Conservation (phyloP, 2,888 invertebrate genomes). For the Aquatica leii region DNA sequence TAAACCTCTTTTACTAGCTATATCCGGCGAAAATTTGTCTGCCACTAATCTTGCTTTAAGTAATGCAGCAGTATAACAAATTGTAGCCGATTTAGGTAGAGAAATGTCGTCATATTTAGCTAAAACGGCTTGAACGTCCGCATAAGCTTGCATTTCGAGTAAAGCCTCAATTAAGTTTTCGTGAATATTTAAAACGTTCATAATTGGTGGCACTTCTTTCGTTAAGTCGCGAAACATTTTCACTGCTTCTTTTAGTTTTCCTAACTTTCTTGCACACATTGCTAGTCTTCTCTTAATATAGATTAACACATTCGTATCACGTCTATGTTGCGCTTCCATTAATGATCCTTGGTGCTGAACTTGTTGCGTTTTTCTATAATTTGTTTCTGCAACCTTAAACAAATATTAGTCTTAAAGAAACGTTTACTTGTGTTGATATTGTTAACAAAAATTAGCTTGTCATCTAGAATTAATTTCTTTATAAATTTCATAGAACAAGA, state of each 20-base stretch:
- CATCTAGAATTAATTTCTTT: too few relatives aligned
- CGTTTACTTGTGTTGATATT: too few relatives aligned
- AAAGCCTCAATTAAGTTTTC: slow-evolving; percentile 96
- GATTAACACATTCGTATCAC: slow-evolving; percentile 93
- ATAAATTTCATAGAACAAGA: too few relatives aligned
- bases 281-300: slow-evolving; percentile 93
- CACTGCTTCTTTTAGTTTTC: slow-evolving; percentile 92
- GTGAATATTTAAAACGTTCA: slow-evolving; percentile 92
- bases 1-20: slow-evolving; percentile 83
- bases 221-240: slow-evolving; percentile 97
- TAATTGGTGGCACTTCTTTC: slow-evolving; percentile 94
- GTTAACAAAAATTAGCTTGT: too few relatives aligned
- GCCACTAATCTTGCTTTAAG: slow-evolving; percentile 91
- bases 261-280: slow-evolving; percentile 96
- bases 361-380: slow-evolving; percentile 79
- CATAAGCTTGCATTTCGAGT: slow-evolving; percentile 95
- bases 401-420: too few relatives aligned
- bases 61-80: slow-evolving; percentile 94
- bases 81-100: slow-evolving; percentile 92
- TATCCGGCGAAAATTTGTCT: slow-evolving; percentile 87
- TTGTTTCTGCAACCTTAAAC: slow-evolving; percentile 32
- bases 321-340: slow-evolving; percentile 80
- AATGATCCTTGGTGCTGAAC: slow-evolving; percentile 78
- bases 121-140: slow-evolving; percentile 92
- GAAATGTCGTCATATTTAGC: slow-evolving; percentile 95